phyloP scores from a whole-genome alignment of 2,888 invertebrate genomes.

The Romanomermis culicivorax region DNA sequence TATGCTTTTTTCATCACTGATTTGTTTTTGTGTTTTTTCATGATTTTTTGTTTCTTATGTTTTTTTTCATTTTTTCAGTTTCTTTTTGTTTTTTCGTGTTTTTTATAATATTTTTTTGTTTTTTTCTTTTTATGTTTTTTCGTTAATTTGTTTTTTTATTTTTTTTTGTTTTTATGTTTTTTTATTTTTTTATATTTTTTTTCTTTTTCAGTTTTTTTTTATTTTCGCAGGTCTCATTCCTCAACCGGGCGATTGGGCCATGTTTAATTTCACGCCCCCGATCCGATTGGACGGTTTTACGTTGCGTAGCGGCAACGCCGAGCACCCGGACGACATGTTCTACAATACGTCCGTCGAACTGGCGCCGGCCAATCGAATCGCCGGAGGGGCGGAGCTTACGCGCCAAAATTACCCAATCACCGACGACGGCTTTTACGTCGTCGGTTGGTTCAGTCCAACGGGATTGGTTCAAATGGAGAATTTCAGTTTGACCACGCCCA shows the following conservation, averaged over 20 bases:
- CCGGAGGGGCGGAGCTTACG: not conserved
- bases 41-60: too few species aligned
- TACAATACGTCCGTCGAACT: conserved; percentile 66
- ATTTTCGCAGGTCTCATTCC: conserved; percentile 49
- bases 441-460: conserved; percentile 22
- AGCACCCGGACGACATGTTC: conserved; percentile 67
- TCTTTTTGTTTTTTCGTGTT: too few species aligned
- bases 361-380: conserved; percentile 8
- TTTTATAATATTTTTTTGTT: too few species aligned
- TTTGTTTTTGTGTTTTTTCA: too few species aligned
- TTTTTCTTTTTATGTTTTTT: too few species aligned
- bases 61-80: too few species aligned
- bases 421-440: conserved; percentile 4
- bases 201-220: too few species aligned
- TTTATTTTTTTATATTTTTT: too few species aligned
- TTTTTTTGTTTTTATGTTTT: too few species aligned
- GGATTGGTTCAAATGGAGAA: conserved; percentile 25
- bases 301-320: conserved; percentile 46
- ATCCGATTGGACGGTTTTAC: conserved; percentile 25
- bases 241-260: conserved; percentile 53
- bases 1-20: too few species aligned
- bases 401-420: conserved; percentile 2
- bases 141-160: too few species aligned
- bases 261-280: conserved; percentile 56
- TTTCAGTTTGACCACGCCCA: conserved; percentile 17